Evolutionary conservation across 1,140 invertebrate genomes (phyloP), one percentile per base, ranked within the genome.

Genomic region (Ostrea denselamellosa): DNA sequence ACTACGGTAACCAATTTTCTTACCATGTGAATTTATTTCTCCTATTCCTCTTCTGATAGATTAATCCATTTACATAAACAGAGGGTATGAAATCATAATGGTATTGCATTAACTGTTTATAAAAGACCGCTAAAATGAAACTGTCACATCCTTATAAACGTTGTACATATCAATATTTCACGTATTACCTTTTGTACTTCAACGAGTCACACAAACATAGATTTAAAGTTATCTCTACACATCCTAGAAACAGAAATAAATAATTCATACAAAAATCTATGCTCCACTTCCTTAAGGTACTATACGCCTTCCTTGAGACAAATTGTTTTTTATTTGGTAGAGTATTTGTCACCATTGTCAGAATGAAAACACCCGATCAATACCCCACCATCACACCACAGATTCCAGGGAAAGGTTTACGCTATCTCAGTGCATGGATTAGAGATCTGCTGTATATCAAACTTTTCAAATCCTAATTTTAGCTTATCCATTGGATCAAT

Each of bases 201-300:
- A 44, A 71, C 22, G 12, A 25, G n/a, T 71, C 17, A 62, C 68
- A 68, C 3, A 71, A 25, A 71, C 68, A 71, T 14, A 71, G 25
- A 71, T 25, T 25, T 14, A 25, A 10, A 34, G 65, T 22, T 34
- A 28, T 71, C 25, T 71, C 68, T 14, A 28, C 22, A 71, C 8
- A 28, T 28, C 68, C 68, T 28, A 34, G 22, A 71, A 34, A 71
- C 12, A 71, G 22, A 28, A 71, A 71, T 71, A 71, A 71, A 71
- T 71, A 71, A 71, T 71, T 71, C n/a, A 71, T 71, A 71, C 14
- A 56, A 25, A 58, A 71, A 71, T 71, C 22, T 71, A 71, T 34
- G 68, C 22, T 71, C 25, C n/a, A 12, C 8, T 71, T 71, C 22
- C 8, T 34, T 12, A 14, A 28, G 25, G 22, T 22, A 68, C 12